Evolutionary conservation across 2,888 invertebrate species (phyloP), one percentile per base, ranked within the genome.

Genomic region (Tinea pellionella): DNA sequence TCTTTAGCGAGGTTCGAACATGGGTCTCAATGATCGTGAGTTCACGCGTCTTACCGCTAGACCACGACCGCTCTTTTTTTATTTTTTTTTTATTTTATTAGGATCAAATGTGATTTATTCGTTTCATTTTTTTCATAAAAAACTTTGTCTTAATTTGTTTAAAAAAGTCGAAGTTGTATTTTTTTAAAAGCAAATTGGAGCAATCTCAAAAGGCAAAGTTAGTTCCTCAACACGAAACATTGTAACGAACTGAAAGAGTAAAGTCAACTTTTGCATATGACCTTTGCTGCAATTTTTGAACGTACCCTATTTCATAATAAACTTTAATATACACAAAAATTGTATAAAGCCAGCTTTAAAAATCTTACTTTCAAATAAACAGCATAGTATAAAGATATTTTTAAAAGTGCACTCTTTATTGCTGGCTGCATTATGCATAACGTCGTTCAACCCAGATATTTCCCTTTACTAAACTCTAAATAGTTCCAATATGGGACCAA

Each of bases 281-380:
- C 37, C 37, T n/a, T 37, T 37, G 37, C n/a, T n/a, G 37, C n/a
- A 37, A 9, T 37, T n/a, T 37, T 37, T 37, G n/a, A 6, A n/a
- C n/a, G 37, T 37, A 37, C n/a, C 37, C 37, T 37, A 12, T 37
- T n/a, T 37, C 11, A 37, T 37, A 9, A 37, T 37, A 37, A 37
- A 37, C 37, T n/a, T 37, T 37, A 37, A 37, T 18, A 53, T 53
- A 53, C 24, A 53, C 53, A 24, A 24, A 53, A 53, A 53, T 29
- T 57, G 15, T 15, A 19, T 15, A 57, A 57, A 57, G 11, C 32
- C 32, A 29, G 57, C 57, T 57, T n/a, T 32, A 57, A 57, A 24
- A 57, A 57, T 57, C 57, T 57, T 57, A 57, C 57, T 57, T 57
- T 57, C 32, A 57, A 57, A 57, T 57, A 53, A 53, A 53, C 53